Base-by-base conservation (phyloP, 2,888 invertebrate genomes). In the Gastracanthus pulcherrimus region DNA sequence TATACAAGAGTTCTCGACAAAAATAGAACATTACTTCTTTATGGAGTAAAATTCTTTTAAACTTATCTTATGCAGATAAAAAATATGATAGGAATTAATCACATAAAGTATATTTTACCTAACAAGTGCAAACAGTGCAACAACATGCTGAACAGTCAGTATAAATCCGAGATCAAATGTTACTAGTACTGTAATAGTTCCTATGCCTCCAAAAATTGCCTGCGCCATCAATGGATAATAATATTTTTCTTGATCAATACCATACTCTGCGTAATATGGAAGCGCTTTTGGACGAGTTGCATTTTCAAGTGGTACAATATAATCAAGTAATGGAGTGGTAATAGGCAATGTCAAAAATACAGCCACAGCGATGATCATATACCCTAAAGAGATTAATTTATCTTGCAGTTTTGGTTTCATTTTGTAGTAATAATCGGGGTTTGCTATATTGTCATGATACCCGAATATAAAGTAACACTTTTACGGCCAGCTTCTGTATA, bases 201-300 rank as follows among this genome's bases (percentile, higher is more conserved):
- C 58, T 7, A 72, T 16, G 3, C 71, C 71, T 2, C 58, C 55
- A n/a, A 72, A 26, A 2, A 58, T n/a, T 11, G 79, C 80, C 38
- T 75, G 60, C 1, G 29, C 16, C 38, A 80, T 74, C 36, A 80
- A 31, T 9, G 72, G 72, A 67, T 9, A 36, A 19, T 74, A 74
- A 29, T 75, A 67, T 23, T 74, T 74, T 16, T 64, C 16, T 48
- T 67, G 67, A 26, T 75, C 80, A 11, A 80, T 62, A 38, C 26
- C 67, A 23, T 75, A 80, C 36, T 80, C 80, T 0, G 74, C 74
- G 34, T 80, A 74, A 13, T 74, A 74, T 45, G 80, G 80, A 13
- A 80, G n/a, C n/a, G 1, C 6, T 11, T 26, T 13, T 11, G 67
- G 67, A 29, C 80, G 66, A 7, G 67, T 69, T 19, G 3, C 31